Evolutionary conservation across 2,113 vertebrate species (phyloP).

Genomic region (Willisornis vidua): DNA sequence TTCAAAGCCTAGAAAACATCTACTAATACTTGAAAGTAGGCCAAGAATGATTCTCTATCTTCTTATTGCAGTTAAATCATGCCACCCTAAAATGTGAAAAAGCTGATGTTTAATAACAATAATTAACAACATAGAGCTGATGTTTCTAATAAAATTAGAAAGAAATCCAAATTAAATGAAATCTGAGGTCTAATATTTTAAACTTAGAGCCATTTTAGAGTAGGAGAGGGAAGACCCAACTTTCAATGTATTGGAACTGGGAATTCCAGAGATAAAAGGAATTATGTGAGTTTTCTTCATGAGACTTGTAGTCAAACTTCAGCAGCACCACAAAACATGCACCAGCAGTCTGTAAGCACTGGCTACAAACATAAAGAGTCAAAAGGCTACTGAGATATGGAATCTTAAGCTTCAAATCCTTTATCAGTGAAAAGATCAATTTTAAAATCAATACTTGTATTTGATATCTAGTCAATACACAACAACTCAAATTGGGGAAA

Average conservation of each 20-base stretch:
- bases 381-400: not conserved
- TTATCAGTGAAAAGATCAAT: not conserved
- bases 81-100: not conserved
- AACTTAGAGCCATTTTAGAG: not conserved
- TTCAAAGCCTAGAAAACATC: not conserved
- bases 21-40: not conserved
- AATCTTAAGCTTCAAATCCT: not conserved
- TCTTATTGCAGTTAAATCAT: not conserved
- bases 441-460: constrained; percentile 17
- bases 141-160: not conserved
- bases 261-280: not conserved
- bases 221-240: not conserved
- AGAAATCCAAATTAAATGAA: not conserved
- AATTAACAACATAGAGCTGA: not conserved
- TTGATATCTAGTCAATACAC: not conserved
- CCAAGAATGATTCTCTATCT: not conserved
- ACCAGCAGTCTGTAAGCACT: not conserved
- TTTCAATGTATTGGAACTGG: not conserved
- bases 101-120: not conserved
- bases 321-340: not conserved
- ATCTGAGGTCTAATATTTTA: not conserved
- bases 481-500: not conserved
- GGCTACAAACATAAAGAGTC: not conserved
- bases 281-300: not conserved
- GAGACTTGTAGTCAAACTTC: not conserved